Conservation (phyloP, 2,888 invertebrate species). For the Lamproptera curius region DNA sequence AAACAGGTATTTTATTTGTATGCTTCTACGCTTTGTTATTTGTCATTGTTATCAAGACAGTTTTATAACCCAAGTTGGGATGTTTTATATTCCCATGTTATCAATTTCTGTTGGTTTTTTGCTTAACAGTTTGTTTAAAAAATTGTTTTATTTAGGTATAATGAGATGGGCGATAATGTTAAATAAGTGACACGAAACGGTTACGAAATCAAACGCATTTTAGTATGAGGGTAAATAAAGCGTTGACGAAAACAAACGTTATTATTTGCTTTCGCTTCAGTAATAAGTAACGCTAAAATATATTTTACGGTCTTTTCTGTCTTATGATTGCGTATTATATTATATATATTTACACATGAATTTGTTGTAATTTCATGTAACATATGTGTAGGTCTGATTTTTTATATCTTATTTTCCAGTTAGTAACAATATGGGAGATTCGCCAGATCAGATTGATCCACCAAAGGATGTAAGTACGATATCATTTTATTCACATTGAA, state of each 20-base stretch:
- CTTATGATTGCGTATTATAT: background rate
- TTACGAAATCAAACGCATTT: too few species aligned
- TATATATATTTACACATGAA: background rate
- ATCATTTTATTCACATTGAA: background rate
- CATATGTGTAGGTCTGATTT: constrained; percentile 24
- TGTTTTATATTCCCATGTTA: background rate
- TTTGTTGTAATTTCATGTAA: background rate
- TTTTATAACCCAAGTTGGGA: constrained; percentile 7
- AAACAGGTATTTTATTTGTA: constrained; percentile 34
- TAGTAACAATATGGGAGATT: constrained; percentile 60
- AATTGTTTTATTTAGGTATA: background rate
- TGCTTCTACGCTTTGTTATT: constrained; percentile 10
- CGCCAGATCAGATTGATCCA: constrained; percentile 62
- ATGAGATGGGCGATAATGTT: background rate
- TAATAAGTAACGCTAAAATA: too few species aligned
- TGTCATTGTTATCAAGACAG: background rate
- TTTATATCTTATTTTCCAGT: background rate
- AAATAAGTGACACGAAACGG: constrained; percentile 11
- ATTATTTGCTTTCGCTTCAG: too few species aligned
- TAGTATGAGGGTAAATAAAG: constrained; percentile 10
- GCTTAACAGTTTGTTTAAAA: background rate
- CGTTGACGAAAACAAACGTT: too few species aligned
- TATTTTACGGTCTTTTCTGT: background rate
- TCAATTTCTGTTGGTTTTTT: background rate
- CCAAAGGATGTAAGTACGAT: constrained; percentile 61